Conservation (phyloP, 2,113 vertebrate species). For the Cololabis saira region DNA sequence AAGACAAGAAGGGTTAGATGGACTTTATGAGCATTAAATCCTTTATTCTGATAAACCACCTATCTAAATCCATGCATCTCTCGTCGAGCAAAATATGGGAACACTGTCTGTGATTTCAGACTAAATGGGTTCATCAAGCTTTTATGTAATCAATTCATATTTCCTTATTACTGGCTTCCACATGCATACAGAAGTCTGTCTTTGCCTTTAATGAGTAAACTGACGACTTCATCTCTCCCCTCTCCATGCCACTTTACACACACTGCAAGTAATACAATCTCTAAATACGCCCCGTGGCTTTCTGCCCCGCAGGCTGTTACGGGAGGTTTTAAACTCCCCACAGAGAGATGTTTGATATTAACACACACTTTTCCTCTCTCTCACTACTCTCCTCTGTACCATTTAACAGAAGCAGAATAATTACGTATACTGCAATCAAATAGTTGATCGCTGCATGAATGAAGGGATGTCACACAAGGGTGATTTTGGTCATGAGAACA, state of each 20-base stretch:
- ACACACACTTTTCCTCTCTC: not conserved
- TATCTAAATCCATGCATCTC: too few relatives aligned
- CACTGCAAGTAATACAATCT: conserved; percentile 29
- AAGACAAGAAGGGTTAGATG: too few relatives aligned
- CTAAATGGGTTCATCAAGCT: too few relatives aligned
- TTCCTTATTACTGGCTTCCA: not conserved
- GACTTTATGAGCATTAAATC: too few relatives aligned
- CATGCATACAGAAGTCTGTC: not conserved
- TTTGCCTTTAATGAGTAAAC: not conserved
- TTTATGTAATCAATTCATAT: too few relatives aligned
- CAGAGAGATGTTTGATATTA: conserved; percentile 21
- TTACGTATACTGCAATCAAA: conserved; percentile 19
- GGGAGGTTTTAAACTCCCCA: conserved; percentile 16
- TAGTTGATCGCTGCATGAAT: conserved; percentile 12
- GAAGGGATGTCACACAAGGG: conserved; percentile 9
- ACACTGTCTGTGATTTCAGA: too few relatives aligned
- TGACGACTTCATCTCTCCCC: not conserved
- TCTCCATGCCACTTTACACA: not conserved
- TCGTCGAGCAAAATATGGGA: too few relatives aligned
- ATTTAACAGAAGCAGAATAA: conserved; percentile 33
- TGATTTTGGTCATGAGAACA: conserved; percentile 6
- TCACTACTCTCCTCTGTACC: not conserved
- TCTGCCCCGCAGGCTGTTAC: conserved; percentile 31
- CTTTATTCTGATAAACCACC: too few relatives aligned
- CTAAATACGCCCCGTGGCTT: conserved; percentile 1